Evolutionary conservation across 2,113 vertebrate species (phyloP).

Genomic region (Micromys minutus): DNA sequence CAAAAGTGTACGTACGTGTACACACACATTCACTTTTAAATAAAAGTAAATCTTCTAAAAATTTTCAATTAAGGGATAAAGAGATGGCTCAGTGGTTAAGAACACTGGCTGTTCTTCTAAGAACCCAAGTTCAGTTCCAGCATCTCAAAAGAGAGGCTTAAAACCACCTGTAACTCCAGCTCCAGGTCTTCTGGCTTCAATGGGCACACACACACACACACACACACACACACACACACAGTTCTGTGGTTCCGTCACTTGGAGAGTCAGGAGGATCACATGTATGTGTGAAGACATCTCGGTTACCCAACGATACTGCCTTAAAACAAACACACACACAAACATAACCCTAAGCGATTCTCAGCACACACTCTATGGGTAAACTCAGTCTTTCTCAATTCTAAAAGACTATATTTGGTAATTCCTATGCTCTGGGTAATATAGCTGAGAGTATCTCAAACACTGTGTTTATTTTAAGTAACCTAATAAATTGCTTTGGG

Average conservation of each 20-base stretch:
- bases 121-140: neutral
- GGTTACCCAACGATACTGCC: neutral
- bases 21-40: neutral
- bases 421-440: neutral
- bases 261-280: neutral
- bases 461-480: constrained; percentile 9
- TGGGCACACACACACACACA: neutral
- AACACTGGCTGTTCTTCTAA: too few species aligned
- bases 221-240: neutral
- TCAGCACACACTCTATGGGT: neutral
- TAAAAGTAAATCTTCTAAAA: neutral
- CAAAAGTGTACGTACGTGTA: neutral
- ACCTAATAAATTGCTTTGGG: constrained; percentile 47
- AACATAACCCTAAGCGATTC: neutral
- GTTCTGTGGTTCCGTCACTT: neutral
- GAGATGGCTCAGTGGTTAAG: neutral
- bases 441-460: constrained; percentile 9
- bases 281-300: neutral
- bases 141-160: neutral
- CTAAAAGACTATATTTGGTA: constrained; percentile 17
- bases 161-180: neutral
- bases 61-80: neutral
- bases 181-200: neutral
- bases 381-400: neutral
- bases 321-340: neutral